A percentile compares a stretch with the other conserved stretches of the same genome.
phyloP scores from a whole-genome alignment of 2,888 invertebrate genomes.

The Erebia palarica region DNA sequence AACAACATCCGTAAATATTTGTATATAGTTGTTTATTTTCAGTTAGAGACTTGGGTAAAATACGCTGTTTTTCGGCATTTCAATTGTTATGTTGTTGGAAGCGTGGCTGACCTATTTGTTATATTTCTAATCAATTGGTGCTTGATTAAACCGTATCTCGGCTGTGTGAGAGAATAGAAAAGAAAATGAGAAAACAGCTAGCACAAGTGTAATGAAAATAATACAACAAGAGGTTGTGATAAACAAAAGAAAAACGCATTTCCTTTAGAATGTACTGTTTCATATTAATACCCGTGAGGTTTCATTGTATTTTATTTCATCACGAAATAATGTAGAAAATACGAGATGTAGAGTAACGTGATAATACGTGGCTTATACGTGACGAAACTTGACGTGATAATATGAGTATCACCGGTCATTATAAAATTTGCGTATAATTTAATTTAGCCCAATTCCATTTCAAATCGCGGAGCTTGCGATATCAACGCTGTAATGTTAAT shows the following conservation, averaged over 20 bases:
- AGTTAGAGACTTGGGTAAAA: neutral
- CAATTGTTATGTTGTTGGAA: neutral
- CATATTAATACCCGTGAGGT: neutral
- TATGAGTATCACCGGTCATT: conserved; percentile 15
- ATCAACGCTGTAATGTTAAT: conserved; percentile 27
- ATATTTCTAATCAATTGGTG: conserved; percentile 14
- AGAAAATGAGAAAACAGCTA: conserved; percentile 14
- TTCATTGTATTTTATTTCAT: conserved; percentile 8
- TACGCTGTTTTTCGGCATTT: neutral
- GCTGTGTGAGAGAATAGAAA: conserved; percentile 9
- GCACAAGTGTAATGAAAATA: conserved; percentile 11
- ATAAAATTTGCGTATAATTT: conserved; percentile 21
- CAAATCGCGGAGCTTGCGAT: conserved; percentile 23
- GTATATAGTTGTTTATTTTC: neutral
- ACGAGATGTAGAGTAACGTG: conserved; percentile 7
- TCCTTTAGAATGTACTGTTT: neutral
- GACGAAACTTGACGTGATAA: conserved; percentile 28
- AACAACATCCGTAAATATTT: conserved; percentile 6
- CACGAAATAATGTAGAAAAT: conserved; percentile 8
- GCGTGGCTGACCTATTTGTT: conserved; percentile 14
- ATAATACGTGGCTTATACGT: too few species aligned
- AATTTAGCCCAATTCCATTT: conserved; percentile 29
- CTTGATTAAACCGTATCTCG: conserved; percentile 16
- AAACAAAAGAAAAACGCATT: conserved; percentile 18
- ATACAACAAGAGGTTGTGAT: conserved; percentile 24